phyloP scores from a whole-genome alignment of 1,140 invertebrate species.

The Brachionus angularis region DNA sequence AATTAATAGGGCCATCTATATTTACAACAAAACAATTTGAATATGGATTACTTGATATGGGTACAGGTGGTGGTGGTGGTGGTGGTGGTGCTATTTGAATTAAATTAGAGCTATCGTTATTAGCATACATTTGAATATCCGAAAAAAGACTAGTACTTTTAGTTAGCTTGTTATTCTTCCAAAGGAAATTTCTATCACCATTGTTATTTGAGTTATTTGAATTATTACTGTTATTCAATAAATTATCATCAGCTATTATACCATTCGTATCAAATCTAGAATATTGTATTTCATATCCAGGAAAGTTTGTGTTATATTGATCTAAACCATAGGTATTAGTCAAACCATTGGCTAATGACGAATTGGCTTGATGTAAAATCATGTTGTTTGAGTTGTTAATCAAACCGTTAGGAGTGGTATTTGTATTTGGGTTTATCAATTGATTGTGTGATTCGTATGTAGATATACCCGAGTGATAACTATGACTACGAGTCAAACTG shows the following conservation, averaged over 20 bases:
- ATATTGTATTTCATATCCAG: constrained; percentile 39
- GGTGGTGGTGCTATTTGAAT: not conserved
- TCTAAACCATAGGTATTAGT: constrained; percentile 3
- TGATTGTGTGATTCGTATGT: constrained; percentile 35
- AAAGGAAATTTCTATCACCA: no score
- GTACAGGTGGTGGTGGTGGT: not conserved
- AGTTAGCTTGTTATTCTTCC: constrained; percentile 36
- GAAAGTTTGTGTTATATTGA: no score
- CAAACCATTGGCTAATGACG: no score
- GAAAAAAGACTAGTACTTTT: constrained; percentile 40
- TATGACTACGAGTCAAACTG: constrained; percentile 14
- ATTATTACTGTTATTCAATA: constrained; percentile 21
- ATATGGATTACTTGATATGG: constrained; percentile 2
- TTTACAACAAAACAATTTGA: constrained; percentile 41
- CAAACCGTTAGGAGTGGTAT: not conserved
- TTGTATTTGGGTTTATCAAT: constrained; percentile 20
- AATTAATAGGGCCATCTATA: constrained; percentile 41
- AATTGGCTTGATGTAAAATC: not conserved
- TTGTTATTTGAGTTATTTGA: no score
- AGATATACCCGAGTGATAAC: constrained; percentile 15
- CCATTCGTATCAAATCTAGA: constrained; percentile 25
- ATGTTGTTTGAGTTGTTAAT: not conserved
- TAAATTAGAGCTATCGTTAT: not conserved
- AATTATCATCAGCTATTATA: constrained; percentile 33
- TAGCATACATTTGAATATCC: not conserved